A percentile compares a stretch with the other conserved stretches of the same genome.
Conservation (phyloP, 2,888 invertebrate species). For the Melieria picta region DNA sequence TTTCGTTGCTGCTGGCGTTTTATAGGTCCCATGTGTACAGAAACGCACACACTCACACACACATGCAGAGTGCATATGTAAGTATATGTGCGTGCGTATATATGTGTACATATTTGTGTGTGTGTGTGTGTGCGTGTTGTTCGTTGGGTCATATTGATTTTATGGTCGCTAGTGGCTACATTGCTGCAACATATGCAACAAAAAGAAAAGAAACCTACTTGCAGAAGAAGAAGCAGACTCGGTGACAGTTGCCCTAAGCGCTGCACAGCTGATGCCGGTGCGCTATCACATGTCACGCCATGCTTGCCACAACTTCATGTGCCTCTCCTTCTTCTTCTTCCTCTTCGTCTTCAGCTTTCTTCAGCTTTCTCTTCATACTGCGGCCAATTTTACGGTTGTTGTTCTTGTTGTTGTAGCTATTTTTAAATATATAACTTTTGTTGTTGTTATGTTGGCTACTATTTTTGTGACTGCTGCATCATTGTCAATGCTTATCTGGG, state of each 20-base stretch:
- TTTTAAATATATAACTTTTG: no score
- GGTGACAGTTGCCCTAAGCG: no score
- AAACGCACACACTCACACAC: no score
- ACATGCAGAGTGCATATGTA: neutral
- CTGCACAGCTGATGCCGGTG: slow-evolving; percentile 8
- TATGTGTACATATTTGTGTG: neutral
- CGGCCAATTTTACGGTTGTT: no score
- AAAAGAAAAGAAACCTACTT: neutral
- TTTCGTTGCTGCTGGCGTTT: no score
- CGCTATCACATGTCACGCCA: slow-evolving; percentile 9
- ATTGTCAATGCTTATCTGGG: neutral
- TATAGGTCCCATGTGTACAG: no score
- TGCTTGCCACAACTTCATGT: neutral
- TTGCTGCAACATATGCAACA: no score
- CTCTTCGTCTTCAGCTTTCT: no score
- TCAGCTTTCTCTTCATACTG: no score
- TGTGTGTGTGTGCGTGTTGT: slow-evolving; percentile 11
- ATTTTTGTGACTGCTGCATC: neutral
- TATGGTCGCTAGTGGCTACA: slow-evolving; percentile 9
- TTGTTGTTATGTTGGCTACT: neutral
- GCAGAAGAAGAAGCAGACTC: no score
- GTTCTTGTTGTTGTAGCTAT: no score
- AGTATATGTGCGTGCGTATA: neutral
- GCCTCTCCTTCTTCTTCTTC: no score
- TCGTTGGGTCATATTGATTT: slow-evolving; percentile 32